These are phyloP conservation scores for Ptychoptera contaminata DNA, from an alignment of 2,888 invertebrate genomes.

Conservation along the genomic window DNA sequence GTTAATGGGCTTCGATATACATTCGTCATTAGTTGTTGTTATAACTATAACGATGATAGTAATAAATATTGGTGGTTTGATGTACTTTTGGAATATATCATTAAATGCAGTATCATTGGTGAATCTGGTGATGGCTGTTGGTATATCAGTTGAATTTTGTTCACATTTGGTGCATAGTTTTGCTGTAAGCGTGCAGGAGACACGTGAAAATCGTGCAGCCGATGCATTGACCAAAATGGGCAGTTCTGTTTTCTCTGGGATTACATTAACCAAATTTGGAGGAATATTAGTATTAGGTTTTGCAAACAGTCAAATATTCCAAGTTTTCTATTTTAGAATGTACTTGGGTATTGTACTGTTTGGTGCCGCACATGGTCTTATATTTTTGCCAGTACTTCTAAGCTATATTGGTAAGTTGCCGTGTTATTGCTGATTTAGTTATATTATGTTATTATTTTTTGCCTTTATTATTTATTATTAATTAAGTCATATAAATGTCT, in stretches of 20 bases:
- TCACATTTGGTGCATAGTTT: constrained; percentile 93
- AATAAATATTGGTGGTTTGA: constrained; percentile 80
- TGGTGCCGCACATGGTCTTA: constrained; percentile 92
- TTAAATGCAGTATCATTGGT: constrained; percentile 95
- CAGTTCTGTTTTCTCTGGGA: constrained; percentile 90
- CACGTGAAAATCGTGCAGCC: constrained; percentile 59
- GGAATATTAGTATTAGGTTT: constrained; percentile 94
- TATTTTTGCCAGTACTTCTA: constrained; percentile 93
- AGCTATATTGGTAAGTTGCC: constrained; percentile 73
- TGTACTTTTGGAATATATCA: constrained; percentile 94
- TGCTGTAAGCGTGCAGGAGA: constrained; percentile 56
- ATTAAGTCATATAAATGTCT: no score
- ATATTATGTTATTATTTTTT: background rate
- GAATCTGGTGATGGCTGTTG: constrained; percentile 96
- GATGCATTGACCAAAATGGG: constrained; percentile 84
- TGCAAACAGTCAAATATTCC: constrained; percentile 94
- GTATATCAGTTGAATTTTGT: constrained; percentile 97
- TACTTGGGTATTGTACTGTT: constrained; percentile 94
- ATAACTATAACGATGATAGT: constrained; percentile 90
- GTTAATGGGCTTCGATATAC: constrained; percentile 85
- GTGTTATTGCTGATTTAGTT: background rate
- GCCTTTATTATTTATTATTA: no score
- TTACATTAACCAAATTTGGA: constrained; percentile 94
- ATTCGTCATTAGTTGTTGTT: constrained; percentile 75
- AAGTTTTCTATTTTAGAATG: constrained; percentile 93